Evolutionary conservation across 1,140 invertebrate genomes (phyloP), one percentile per base, ranked within the genome.

Genomic region (Ridgeia piscesae): DNA sequence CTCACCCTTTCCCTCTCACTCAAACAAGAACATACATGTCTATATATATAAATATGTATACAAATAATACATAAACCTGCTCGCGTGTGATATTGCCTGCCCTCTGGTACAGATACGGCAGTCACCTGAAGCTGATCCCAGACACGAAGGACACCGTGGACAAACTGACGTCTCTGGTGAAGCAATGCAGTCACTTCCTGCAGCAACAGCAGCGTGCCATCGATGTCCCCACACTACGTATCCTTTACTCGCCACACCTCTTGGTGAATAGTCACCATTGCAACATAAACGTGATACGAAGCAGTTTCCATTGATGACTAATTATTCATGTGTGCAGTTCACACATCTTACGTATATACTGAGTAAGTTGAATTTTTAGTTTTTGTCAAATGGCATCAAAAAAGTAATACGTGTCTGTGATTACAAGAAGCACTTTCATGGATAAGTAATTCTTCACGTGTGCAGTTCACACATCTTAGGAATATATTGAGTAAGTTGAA

Each of bases 91-190:
- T 42, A 11, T 31, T 4, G 11, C 6, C 27, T 31, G 14, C 17
- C 58, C 17, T 14, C 58, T 77, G 27, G 2, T 0, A 31, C 89
- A 95, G 95, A 92, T 96, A 96, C 93, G 95, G 95, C 27, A 94
- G 94, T 90, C 95, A 95, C 92, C 93, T 96, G 89, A 96, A 96
- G 92, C 93, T 95, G 9, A 93, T 95, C 34, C 94, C 94, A 91
- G 94, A 94, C 4, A 94, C 94, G 1, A 93, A 94, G 14, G 95
- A 95, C 34, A 94, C 94, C n/a, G 94, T 94, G 92, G 95, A 95
- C 17, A 95, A 93, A 89, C 92, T 96, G 88, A 94, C 94, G 2
- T 93, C 94, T 6, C 93, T 95, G n/a, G 91, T 96, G n/a, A 94
- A 94, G 92, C 94, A 95, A 91, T 94, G 94, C 88, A 93, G 93